Conservation (phyloP, 2,797 vertebrate genomes). For the Rhinophrynus dorsalis region DNA sequence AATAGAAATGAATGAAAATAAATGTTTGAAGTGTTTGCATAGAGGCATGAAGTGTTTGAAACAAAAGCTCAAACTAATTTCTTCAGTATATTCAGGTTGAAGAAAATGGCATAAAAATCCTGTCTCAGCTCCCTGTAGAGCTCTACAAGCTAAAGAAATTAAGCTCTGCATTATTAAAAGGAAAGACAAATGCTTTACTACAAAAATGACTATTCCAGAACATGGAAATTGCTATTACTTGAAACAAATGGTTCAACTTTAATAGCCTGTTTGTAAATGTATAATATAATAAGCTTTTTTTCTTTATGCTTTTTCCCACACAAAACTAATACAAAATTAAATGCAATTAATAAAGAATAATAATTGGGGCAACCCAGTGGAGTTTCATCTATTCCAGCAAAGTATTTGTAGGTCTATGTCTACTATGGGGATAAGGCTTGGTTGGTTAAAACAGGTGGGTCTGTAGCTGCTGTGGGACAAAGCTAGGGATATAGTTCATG, state of each 20-base stretch:
- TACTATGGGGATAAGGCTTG: too few relatives aligned
- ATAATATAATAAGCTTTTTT: constrained; percentile 17
- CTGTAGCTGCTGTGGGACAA: too few relatives aligned
- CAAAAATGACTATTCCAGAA: constrained; percentile 7
- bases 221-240: constrained; percentile 25
- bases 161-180: constrained; percentile 41
- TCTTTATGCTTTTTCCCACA: neutral
- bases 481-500: too few relatives aligned
- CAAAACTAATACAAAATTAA: too few relatives aligned
- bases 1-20: too few relatives aligned
- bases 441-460: too few relatives aligned
- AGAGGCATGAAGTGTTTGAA: too few relatives aligned
- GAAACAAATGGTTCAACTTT: constrained; percentile 12
- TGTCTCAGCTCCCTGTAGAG: constrained; percentile 19
- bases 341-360: neutral
- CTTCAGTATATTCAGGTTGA: neutral
- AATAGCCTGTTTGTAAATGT: constrained; percentile 12
- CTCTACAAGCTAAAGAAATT: constrained; percentile 31
- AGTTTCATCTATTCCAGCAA: too few relatives aligned
- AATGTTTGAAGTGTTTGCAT: too few relatives aligned
- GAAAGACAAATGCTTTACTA: constrained; percentile 13
- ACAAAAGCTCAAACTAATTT: too few relatives aligned
- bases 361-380: neutral
- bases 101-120: neutral
- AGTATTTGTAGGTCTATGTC: too few relatives aligned